Evolutionary conservation across 2,888 invertebrate genomes (phyloP), one percentile per base, ranked within the genome.

Genomic region (Drosophila anceps): DNA sequence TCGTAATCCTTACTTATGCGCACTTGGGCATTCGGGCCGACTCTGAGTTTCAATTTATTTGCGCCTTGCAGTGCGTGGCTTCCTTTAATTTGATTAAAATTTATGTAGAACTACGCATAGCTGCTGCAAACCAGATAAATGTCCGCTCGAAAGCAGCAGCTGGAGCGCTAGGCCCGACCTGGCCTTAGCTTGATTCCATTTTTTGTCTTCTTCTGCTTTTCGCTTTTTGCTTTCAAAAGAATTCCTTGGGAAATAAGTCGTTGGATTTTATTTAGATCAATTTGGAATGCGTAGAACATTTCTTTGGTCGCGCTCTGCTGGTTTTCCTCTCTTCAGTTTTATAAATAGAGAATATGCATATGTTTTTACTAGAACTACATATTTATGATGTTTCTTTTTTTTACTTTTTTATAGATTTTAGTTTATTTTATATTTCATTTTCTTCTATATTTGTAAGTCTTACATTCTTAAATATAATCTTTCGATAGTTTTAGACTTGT

Each of bases 41-140:
- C 48, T 60, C 55, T 24, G 78, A 69, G 66, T 68, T 73, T 84
- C 68, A 79, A 81, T 90, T 82, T 90, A 76, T 81, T 79, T 85
- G 73, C 71, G 73, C 68, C 73, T 74, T 54, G 59, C 76, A 60
- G 65, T 81, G 85, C 74, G 77, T 76, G 68, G 73, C 71, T 76
- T 81, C 72, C 73, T 88, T 88, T 85, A 90, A 90, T 90, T 90
- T 90, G 91, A 91, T 91, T 91, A 87, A 82, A 89, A 90, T 91
- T 90, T 90, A 90, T 91, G 91, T 82, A 69, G 79, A 88, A 79
- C 76, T 46, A 13, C 55, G 67, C 69, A 27, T 54, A 68, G 51
- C 48, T 27, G 66, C 65, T 8, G 51, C 51, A 69, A 74, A 72
- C 55, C 66, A 65, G 65, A 69, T 61, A 78, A 72, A 73, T 82